phyloP scores from a whole-genome alignment of 1,140 invertebrate genomes.

The Cotesia chilonis region DNA sequence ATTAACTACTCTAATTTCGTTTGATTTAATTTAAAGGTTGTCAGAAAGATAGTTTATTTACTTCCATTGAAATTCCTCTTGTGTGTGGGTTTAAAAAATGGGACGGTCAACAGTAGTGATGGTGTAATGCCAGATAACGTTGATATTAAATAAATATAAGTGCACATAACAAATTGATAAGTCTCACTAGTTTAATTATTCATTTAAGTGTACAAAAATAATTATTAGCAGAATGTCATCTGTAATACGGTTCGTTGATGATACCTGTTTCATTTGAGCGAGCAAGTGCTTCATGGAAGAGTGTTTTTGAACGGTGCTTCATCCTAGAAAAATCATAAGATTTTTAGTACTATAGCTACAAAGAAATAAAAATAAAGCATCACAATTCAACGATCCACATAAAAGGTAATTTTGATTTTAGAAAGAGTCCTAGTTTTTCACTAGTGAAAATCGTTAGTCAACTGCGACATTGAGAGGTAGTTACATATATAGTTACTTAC shows the following conservation, averaged over 20 bases:
- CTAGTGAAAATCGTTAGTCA: slow-evolving; percentile 20
- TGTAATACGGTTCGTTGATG: slow-evolving; percentile 20
- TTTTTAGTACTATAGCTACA: slow-evolving; percentile 13
- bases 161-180: slow-evolving; percentile 37
- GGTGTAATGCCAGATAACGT: no score
- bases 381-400: slow-evolving; percentile 42
- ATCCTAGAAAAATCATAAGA: slow-evolving; percentile 34
- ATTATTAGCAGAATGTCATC: slow-evolving; percentile 33
- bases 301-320: slow-evolving; percentile 36
- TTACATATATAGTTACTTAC: no score
- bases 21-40: no score
- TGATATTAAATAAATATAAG: slow-evolving; percentile 8
- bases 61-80: no score
- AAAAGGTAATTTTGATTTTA: slow-evolving; percentile 25
- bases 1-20: no score
- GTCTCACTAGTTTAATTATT: slow-evolving; percentile 39
- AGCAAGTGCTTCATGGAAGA: slow-evolving; percentile 39
- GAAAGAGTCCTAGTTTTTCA: background rate
- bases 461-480: background rate
- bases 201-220: slow-evolving; percentile 10
- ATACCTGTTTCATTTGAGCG: slow-evolving; percentile 36
- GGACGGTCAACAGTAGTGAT: no score
- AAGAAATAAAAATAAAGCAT: slow-evolving; percentile 51
- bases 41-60: no score
- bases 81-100: no score